Evolutionary conservation across 2,797 vertebrate species (phyloP).

Genomic region (Acanthis flammea): DNA sequence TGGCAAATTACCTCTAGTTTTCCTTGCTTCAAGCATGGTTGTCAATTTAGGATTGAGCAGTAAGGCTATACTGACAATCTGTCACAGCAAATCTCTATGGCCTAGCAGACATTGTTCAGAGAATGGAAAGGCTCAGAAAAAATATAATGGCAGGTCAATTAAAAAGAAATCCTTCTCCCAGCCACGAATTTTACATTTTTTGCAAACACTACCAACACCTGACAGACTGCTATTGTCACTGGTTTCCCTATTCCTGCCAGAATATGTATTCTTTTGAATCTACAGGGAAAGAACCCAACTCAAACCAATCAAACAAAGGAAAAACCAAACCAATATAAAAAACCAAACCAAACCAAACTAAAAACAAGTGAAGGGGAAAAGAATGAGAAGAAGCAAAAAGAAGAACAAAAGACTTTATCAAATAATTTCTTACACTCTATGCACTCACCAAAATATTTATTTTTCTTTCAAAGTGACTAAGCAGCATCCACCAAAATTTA

Average conservation of each 20-base stretch:
- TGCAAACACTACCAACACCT: neutral
- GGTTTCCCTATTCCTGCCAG: neutral
- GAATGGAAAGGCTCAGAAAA: neutral
- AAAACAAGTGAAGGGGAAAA: neutral
- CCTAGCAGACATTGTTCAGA: neutral
- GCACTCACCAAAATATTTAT: neutral
- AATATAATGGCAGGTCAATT: neutral
- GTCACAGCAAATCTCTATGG: neutral
- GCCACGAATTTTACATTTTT: neutral
- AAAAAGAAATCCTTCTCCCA: neutral
- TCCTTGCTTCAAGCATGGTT: neutral
- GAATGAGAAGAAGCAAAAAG: neutral
- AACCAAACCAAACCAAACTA: neutral
- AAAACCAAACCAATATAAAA: neutral
- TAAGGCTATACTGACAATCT: neutral
- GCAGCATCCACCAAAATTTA: neutral
- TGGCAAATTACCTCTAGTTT: neutral
- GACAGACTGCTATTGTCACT: neutral
- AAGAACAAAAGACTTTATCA: neutral
- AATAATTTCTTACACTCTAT: neutral
- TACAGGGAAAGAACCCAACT: neutral
- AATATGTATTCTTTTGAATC: neutral
- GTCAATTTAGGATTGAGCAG: neutral
- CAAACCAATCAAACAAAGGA: neutral
- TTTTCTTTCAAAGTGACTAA: neutral